phyloP scores from a whole-genome alignment of 2,113 vertebrate species.

The rabbit (Oryctolagus cuniculus) region mOryCun1.1 NC_091432.1:142880501-142881000 shows the following conservation, averaged over 20 bases:
- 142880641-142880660: not conserved
- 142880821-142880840: not conserved
- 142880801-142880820: constrained; percentile 20
- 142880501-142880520: constrained; percentile 1
- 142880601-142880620: not conserved
- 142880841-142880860: not conserved
- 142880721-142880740: not conserved
- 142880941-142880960: not conserved
- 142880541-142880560: not conserved
- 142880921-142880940: not conserved
- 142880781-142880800: not conserved
- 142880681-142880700: not conserved
- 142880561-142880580: constrained; percentile 5
- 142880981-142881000: not conserved
- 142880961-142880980: not conserved
- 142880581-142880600: not conserved
- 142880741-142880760: not conserved
- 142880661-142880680: not conserved
- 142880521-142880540: not conserved
- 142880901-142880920: not conserved
- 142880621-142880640: not conserved
- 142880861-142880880: not conserved
- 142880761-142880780: not conserved
- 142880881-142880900: not conserved
- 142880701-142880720: not conserved